Evolutionary conservation across 1,140 invertebrate species (phyloP), one percentile per base, ranked within the genome.

Genomic region (Rhopalosiphum maidis): DNA sequence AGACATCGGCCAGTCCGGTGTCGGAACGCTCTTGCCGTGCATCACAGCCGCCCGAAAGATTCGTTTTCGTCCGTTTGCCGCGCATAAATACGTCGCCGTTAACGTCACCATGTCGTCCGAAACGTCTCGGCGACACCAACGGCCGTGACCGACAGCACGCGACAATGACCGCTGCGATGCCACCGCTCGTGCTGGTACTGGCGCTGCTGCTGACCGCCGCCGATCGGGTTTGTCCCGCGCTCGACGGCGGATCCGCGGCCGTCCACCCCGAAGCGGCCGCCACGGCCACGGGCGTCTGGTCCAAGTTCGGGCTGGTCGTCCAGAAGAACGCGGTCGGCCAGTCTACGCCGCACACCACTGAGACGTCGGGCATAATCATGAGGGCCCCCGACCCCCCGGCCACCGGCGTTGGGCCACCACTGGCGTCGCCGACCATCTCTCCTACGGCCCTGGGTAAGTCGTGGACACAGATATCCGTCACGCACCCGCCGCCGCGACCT

Each of bases 381-480:
- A 92, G 68, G 48, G 85, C 37, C 5, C 54, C 90, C 1, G 85
- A 92, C 18, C 85, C 41, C 15, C 25, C 41, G 25, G 18, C 18
- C 55, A n/a, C 23, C 25, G 30, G 43, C 2, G 37, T 18, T 60
- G 3, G 54, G 15, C 48, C 48, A 7, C 51, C 48, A 9, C 21
- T 18, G 5, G 9, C 46, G 37, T 18, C 86, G 4, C 11, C 88
- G 22, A 7, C 77, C 30, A 6, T 48, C 1, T 41, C 4, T 0
- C 51, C 82, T 22, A 68, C 60, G 0, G 89, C 43, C 8, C 6
- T 68, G 35, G 85, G 83, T 23, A 85, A 91, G 41, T 54, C 87
- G 1, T 94, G 93, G 93, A 94, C 93, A 0, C 77, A 93, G 48
- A 94, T 94, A 86, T 54, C 90, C 21, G 90, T 94, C 68, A 94